phyloP scores from a whole-genome alignment of 2,888 invertebrate genomes.

The Rapana venosa region DNA sequence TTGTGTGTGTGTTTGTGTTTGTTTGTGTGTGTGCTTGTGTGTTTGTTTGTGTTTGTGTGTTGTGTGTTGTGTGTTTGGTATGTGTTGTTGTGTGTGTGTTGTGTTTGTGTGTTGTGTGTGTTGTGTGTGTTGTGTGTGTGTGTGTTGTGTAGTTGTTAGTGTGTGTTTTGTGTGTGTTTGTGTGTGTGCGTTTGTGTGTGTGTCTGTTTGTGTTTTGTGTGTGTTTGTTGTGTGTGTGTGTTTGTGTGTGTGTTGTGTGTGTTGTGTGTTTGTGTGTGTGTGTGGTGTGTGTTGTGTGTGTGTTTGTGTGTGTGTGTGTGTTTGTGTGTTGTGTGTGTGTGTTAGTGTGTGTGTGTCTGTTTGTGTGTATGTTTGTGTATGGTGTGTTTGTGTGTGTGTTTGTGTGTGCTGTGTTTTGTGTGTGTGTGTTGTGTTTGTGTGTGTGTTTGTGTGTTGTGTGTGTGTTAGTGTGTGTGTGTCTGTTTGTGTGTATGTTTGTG shows the following conservation, averaged over 20 bases:
- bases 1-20: neutral
- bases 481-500: neutral
- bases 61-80: no score
- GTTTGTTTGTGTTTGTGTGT: neutral
- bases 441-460: neutral
- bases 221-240: neutral
- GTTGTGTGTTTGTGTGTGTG: neutral
- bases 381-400: constrained; percentile 5
- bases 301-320: constrained; percentile 14
- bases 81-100: neutral
- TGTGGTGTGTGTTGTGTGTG: constrained; percentile 9
- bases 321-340: neutral
- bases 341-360: neutral
- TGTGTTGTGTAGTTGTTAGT: no score
- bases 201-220: neutral
- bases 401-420: neutral
- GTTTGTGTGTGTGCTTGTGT: neutral
- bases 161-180: neutral
- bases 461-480: neutral
- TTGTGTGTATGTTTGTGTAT: neutral
- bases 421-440: neutral
- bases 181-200: neutral
- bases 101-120: neutral
- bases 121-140: neutral
- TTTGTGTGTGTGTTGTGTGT: neutral